A percentile compares a stretch with the other conserved stretches of the same genome.
These are phyloP conservation scores for Dicranocentrus wangi DNA, from an alignment of 2,888 invertebrate genomes.

Conservation along the genomic window DNA sequence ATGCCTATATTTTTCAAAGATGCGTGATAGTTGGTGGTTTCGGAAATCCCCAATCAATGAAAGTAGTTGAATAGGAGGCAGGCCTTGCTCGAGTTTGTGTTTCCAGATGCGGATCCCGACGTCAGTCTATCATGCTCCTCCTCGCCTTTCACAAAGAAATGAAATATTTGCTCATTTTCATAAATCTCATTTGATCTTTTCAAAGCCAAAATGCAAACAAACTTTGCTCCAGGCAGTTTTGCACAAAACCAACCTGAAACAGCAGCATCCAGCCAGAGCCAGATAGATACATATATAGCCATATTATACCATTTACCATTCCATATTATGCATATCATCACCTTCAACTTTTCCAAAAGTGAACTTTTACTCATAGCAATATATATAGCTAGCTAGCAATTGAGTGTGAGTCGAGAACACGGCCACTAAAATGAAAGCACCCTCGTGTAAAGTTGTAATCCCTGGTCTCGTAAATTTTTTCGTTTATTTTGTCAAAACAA, in stretches of 20 bases:
- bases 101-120: too few relatives aligned
- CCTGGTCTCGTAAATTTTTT: constrained; percentile 2
- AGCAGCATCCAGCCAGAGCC: not conserved
- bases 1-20: not conserved
- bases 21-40: constrained; percentile 12
- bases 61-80: constrained; percentile 1
- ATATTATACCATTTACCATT: too few relatives aligned
- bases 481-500: constrained; percentile 18
- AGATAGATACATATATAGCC: not conserved
- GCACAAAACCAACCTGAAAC: constrained; percentile 1
- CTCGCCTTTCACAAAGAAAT: not conserved
- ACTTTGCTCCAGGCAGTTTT: constrained; percentile 24
- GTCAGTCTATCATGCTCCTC: constrained; percentile 21
- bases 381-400: too few relatives aligned
- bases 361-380: too few relatives aligned
- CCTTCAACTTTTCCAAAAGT: too few relatives aligned
- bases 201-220: constrained; percentile 23
- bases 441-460: constrained; percentile 29
- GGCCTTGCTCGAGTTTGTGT: constrained; percentile 7
- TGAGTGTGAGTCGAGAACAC: too few relatives aligned
- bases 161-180: constrained; percentile 21
- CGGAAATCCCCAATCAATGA: constrained; percentile 27
- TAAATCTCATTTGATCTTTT: constrained; percentile 25
- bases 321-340: too few relatives aligned
- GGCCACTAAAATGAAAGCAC: constrained; percentile 24